Evolutionary conservation across 2,888 invertebrate genomes (phyloP), one percentile per base, ranked within the genome.

Genomic region (Tinea pellionella): DNA sequence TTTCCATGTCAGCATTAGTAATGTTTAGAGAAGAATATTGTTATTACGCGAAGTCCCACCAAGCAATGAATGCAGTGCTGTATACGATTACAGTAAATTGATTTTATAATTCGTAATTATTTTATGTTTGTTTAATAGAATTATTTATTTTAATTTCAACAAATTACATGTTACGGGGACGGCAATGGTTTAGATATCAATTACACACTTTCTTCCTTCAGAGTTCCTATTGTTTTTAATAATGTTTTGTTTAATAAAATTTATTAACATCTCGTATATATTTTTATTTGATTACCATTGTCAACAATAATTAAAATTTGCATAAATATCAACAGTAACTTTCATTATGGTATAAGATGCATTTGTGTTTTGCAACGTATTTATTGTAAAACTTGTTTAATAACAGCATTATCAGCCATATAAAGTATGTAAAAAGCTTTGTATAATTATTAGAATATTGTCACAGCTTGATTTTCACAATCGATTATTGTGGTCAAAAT

Each of bases 301-400:
- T 6, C 24, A 24, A 24, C 24, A 24, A 24, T 24, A 24, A 3
- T 24, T 24, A 24, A 24, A 24, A 24, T 24, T 24, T 24, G 24
- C 24, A 24, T 24, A 24, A 24, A 24, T 24, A 24, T 24, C 24
- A 24, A 24, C 24, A 24, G 2, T 24, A 24, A 24, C 24, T 24
- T 24, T 24, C 24, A 24, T 24, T 24, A 24, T 24, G 24, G 24
- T n/a, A 6, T n/a, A 37, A 37, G 2, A 6, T 37, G 47, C 47
- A 8, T n/a, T n/a, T n/a, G n/a, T 15, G 15, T 15, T 47, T 9
- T 15, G 8, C 9, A 15, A 47, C 9, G 47, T 16, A 47, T 47
- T 47, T 16, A 47, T 47, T n/a, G n/a, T 47, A 41, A n/a, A 47
- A 47, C 6, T 47, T 47, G 47, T 47, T n/a, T 47, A 47, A 47